Conservation (phyloP, 1,140 invertebrate genomes). For the Caenorhabditis tropicalis region DNA sequence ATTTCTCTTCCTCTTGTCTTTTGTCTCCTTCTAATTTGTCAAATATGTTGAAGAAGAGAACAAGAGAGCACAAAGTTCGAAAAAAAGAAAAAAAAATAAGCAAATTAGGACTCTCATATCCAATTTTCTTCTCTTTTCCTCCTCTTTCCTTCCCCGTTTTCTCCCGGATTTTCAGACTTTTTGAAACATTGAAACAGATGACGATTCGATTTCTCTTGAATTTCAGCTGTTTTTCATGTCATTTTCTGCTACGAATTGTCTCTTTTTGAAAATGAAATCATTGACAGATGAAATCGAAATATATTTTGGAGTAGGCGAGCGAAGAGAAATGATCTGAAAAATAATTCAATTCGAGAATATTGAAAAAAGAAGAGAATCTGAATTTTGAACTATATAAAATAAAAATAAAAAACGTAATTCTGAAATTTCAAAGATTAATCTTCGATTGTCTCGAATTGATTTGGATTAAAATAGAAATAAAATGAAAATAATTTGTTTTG, state of each 20-base stretch:
- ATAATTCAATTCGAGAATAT: not conserved
- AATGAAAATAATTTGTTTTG: not conserved
- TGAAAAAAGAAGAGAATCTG: not conserved
- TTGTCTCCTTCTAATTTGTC: not conserved
- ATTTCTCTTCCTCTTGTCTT: not conserved
- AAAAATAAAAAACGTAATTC: not conserved
- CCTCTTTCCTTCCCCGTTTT: not conserved
- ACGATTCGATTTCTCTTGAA: not conserved
- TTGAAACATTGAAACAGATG: not conserved
- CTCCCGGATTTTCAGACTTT: not conserved
- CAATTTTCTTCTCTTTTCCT: not conserved
- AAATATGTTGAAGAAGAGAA: not conserved
- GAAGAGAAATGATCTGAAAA: not conserved
- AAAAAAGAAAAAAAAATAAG: not conserved
- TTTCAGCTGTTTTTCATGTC: not conserved
- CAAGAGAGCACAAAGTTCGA: constrained; percentile 25
- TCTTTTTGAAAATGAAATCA: not conserved
- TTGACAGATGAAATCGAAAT: not conserved
- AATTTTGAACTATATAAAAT: not conserved
- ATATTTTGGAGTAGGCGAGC: constrained; percentile 1
- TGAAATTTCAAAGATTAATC: not conserved
- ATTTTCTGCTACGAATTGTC: not conserved
- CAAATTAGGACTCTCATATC: constrained; percentile 4
- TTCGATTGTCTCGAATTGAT: not conserved
- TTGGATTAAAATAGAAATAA: too few species aligned